phyloP scores from a whole-genome alignment of 2,113 vertebrate genomes.

The Nerophis lumbriciformis region DNA sequence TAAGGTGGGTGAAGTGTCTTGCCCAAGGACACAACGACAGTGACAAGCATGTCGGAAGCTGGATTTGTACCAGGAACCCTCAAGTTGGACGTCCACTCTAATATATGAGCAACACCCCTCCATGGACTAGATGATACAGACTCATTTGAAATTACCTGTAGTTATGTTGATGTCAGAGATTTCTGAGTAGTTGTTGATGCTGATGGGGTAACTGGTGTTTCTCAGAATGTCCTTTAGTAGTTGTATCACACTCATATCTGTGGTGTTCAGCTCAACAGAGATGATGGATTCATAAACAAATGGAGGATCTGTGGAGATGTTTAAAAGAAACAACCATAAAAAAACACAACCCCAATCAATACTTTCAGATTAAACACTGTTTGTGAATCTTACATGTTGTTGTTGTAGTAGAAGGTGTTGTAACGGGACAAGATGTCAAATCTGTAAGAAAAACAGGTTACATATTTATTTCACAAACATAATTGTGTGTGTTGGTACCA shows the following conservation, averaged over 20 bases:
- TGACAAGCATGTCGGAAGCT: too few species aligned
- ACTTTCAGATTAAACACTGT: background rate
- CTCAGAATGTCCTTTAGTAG: slow-evolving; percentile 20
- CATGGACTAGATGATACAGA: background rate
- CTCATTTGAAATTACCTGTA: slow-evolving; percentile 28
- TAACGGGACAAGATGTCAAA: slow-evolving; percentile 10
- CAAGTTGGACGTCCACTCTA: too few species aligned
- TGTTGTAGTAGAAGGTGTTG: background rate
- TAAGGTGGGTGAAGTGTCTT: too few species aligned
- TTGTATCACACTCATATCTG: slow-evolving; percentile 16
- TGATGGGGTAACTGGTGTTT: slow-evolving; percentile 29
- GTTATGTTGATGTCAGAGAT: slow-evolving; percentile 20
- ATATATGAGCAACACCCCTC: background rate
- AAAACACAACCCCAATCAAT: background rate
- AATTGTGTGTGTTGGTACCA: too few species aligned
- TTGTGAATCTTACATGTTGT: too few species aligned
- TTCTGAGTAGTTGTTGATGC: slow-evolving; percentile 4
- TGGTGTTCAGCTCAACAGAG: slow-evolving; percentile 32
- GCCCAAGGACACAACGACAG: too few species aligned
- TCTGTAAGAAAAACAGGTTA: slow-evolving; percentile 12
- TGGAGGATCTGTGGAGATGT: slow-evolving; percentile 3
- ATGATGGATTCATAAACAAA: slow-evolving; percentile 11
- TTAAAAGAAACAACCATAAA: background rate
- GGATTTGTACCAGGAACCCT: too few species aligned
- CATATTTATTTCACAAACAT: background rate